Conservation (phyloP, 2,888 invertebrate species). For the Hyppa rectilinea region DNA sequence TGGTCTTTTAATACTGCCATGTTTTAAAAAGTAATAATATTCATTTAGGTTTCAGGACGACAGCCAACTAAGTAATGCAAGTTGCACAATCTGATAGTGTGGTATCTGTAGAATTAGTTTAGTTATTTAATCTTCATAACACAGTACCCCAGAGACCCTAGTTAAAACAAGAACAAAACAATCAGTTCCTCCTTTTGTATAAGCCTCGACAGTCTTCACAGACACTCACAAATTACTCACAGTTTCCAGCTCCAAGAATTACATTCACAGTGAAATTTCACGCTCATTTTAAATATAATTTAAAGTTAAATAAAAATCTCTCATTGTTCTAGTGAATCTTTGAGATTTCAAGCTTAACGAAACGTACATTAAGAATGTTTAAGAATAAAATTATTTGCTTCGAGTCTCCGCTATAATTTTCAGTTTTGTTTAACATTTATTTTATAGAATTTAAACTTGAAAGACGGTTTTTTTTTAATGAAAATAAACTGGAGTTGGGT, state of each 20-base stretch:
- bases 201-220: not conserved
- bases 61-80: not conserved
- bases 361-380: constrained; percentile 47
- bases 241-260: not conserved
- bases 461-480: constrained; percentile 17
- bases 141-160: not conserved
- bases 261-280: constrained; percentile 3
- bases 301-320: constrained; percentile 18
- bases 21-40: not conserved
- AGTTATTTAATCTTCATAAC: not conserved
- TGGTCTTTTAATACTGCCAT: too few species aligned
- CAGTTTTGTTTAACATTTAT: constrained; percentile 25
- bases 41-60: not conserved
- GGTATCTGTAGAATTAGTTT: not conserved
- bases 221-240: not conserved
- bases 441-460: constrained; percentile 31
- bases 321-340: constrained; percentile 18
- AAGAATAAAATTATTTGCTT: constrained; percentile 47
- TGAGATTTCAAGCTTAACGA: constrained; percentile 45
- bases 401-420: constrained; percentile 15
- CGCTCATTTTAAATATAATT: constrained; percentile 27
- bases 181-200: not conserved
- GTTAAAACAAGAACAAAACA: not conserved
- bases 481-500: not conserved
- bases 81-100: not conserved